These are phyloP conservation scores for Ginglymostoma cirratum DNA, from an alignment of 2,113 vertebrate genomes.

Conservation along the genomic window DNA sequence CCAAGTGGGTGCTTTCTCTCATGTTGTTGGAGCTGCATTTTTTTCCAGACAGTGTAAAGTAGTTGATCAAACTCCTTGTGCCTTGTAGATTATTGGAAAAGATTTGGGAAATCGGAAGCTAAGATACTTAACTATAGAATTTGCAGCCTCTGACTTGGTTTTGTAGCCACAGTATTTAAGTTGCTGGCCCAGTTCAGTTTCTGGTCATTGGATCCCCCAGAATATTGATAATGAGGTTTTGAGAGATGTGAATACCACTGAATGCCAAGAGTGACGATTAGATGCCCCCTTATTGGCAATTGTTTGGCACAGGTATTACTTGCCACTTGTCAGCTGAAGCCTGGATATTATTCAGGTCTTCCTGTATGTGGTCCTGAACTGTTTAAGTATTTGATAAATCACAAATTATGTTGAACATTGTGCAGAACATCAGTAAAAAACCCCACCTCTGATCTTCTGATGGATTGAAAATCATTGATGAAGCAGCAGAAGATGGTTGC, in stretches of 20 bases:
- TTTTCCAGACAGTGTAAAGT: too few relatives aligned
- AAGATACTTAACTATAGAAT: too few relatives aligned
- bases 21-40: too few relatives aligned
- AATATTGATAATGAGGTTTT: not conserved
- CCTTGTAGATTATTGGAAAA: too few relatives aligned
- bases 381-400: not conserved
- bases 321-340: not conserved
- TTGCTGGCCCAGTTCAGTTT: too few relatives aligned
- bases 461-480: not conserved
- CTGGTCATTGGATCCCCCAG: too few relatives aligned
- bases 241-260: not conserved
- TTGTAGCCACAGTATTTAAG: too few relatives aligned
- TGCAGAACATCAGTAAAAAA: too few relatives aligned
- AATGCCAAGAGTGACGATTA: not conserved
- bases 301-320: not conserved
- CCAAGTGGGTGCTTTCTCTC: not conserved
- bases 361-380: not conserved
- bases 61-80: too few relatives aligned
- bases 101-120: too few relatives aligned
- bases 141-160: too few relatives aligned
- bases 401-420: not conserved
- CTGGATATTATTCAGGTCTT: not conserved
- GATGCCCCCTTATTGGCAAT: not conserved
- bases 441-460: not conserved
- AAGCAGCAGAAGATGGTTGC: not conserved